Percentiles rank a stretch among this genome's conserved stretches.
phyloP scores from a whole-genome alignment of 2,113 vertebrate genomes.

The Pristiophorus japonicus region DNA sequence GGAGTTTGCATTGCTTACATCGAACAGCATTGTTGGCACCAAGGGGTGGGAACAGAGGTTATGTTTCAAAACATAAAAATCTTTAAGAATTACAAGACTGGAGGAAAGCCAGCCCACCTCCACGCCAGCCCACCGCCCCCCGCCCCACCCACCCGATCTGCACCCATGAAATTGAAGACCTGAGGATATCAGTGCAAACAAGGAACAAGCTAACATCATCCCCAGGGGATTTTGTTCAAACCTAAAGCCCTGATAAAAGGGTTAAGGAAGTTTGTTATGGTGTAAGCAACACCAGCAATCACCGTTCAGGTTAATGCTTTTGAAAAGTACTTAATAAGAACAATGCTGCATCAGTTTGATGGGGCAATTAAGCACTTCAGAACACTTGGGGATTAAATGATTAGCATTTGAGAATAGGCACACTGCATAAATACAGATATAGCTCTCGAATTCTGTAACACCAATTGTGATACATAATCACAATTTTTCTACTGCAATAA shows the following conservation, averaged over 20 bases:
- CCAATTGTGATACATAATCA: background rate
- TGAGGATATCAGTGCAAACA: background rate
- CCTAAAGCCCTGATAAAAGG: background rate
- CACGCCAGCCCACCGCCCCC: no score
- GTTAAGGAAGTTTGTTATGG: background rate
- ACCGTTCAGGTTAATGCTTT: background rate
- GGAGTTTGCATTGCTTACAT: background rate
- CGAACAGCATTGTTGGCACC: background rate
- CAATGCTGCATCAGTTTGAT: background rate
- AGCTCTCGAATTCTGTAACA: background rate
- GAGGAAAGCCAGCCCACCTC: background rate
- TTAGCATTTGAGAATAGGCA: background rate
- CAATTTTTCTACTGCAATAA: background rate
- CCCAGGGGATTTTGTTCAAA: background rate
- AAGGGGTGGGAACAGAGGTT: background rate
- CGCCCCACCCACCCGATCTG: no score
- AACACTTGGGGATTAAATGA: background rate
- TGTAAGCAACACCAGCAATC: background rate
- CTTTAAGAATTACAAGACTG: background rate
- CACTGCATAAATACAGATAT: background rate
- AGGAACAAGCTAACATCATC: no score
- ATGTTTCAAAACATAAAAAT: background rate
- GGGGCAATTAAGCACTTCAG: background rate
- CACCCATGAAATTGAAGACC: background rate
- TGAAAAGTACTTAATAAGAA: slow-evolving; percentile 3